Evolutionary conservation across 2,113 vertebrate species (phyloP).

Genomic region (Promerops cafer): DNA sequence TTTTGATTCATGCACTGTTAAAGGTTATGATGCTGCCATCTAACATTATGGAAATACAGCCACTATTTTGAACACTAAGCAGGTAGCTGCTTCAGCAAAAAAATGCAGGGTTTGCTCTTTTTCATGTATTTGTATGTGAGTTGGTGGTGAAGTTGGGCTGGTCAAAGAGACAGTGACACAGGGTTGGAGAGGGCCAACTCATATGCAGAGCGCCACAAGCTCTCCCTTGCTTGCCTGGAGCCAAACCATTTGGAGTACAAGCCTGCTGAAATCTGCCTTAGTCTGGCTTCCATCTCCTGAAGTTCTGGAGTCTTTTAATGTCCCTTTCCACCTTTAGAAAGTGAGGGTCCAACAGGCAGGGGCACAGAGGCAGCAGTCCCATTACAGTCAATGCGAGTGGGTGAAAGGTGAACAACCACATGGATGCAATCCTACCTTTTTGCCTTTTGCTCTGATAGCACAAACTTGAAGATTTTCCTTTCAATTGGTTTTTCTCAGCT

Average conservation of each 20-base stretch:
- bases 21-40: neutral
- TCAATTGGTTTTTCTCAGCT: neutral
- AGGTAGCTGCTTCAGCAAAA: neutral
- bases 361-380: neutral
- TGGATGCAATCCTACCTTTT: neutral
- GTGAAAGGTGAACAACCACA: neutral
- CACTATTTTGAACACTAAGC: neutral
- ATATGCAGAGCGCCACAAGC: accelerated
- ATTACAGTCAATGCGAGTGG: accelerated
- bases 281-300: neutral
- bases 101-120: neutral
- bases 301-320: neutral
- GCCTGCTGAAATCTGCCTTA: neutral
- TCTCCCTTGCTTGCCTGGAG: accelerated
- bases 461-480: neutral
- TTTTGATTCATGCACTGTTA: conserved; percentile 5
- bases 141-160: neutral
- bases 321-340: neutral
- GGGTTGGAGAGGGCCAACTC: neutral
- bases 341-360: neutral
- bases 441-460: neutral
- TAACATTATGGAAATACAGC: neutral
- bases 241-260: neutral
- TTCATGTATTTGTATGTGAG: neutral
- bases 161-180: neutral